Evolutionary conservation across 2,113 vertebrate genomes (phyloP).

Genomic region (Benitochromis conjunctus): DNA sequence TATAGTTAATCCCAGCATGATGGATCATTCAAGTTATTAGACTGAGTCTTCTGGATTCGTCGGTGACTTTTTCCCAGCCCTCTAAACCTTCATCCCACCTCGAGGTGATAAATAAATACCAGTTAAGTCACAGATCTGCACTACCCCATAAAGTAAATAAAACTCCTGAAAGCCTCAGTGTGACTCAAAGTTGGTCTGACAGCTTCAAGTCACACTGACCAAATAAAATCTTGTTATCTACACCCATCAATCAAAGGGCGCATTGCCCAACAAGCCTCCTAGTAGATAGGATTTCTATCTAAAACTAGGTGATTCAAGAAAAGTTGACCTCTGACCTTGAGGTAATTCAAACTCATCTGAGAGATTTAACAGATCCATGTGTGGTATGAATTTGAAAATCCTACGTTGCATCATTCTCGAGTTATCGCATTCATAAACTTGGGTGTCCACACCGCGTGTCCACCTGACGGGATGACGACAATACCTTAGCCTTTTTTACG

Average conservation of each 20-base stretch:
- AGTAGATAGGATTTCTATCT: fast-evolving
- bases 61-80: not conserved
- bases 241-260: fast-evolving
- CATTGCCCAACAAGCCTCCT: not conserved
- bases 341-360: too few species aligned
- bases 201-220: not conserved
- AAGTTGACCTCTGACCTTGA: not conserved
- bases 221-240: not conserved
- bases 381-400: too few species aligned
- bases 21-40: not conserved
- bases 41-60: not conserved
- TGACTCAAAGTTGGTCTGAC: not conserved
- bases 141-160: not conserved
- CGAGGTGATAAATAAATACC: fast-evolving
- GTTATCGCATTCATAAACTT: too few species aligned
- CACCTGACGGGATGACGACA: not conserved
- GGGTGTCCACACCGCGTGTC: not conserved
- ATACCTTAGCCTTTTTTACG: not conserved
- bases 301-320: not conserved
- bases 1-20: not conserved
- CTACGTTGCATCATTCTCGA: too few species aligned
- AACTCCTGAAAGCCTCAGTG: not conserved
- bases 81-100: not conserved
- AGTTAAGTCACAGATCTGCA: not conserved
- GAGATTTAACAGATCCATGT: too few species aligned